Conservation (phyloP, 2,113 vertebrate species). For the Alectura lathami region DNA sequence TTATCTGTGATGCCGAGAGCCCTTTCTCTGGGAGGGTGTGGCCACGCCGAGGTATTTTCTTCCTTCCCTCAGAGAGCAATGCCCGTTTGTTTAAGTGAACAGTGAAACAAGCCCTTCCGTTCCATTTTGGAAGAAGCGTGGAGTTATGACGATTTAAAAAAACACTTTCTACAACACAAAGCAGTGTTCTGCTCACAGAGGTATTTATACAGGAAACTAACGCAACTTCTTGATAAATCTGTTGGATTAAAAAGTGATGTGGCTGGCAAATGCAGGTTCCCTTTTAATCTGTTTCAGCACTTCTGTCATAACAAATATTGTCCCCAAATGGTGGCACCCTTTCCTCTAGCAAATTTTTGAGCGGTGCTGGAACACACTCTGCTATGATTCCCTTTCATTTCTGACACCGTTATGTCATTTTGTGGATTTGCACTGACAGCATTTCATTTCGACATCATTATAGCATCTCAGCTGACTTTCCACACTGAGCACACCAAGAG, state of each 20-base stretch:
- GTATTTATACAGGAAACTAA: slow-evolving; percentile 61
- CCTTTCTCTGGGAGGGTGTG: background rate
- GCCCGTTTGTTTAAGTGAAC: background rate
- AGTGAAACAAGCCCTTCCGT: background rate
- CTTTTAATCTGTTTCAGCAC: slow-evolving; percentile 62
- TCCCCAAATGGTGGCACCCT: slow-evolving; percentile 59
- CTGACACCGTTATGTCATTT: slow-evolving; percentile 75
- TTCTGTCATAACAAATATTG: slow-evolving; percentile 78
- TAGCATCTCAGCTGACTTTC: slow-evolving; percentile 68
- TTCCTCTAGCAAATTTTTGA: slow-evolving; percentile 70
- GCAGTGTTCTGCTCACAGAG: slow-evolving; percentile 32
- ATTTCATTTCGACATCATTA: slow-evolving; percentile 76
- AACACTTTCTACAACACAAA: background rate
- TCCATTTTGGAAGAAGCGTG: background rate
- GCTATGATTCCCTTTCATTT: slow-evolving; percentile 75
- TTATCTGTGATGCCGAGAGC: background rate
- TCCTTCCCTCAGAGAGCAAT: slow-evolving; percentile 27
- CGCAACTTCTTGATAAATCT: slow-evolving; percentile 68
- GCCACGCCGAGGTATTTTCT: slow-evolving; percentile 1
- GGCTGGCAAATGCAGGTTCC: slow-evolving; percentile 51
- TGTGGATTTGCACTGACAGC: slow-evolving; percentile 72
- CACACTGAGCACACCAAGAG: slow-evolving; percentile 13
- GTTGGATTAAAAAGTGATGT: slow-evolving; percentile 63
- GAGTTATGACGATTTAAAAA: slow-evolving; percentile 55
- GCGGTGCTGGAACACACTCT: slow-evolving; percentile 69